phyloP scores from a whole-genome alignment of 64 coral and sea anemone species.

The Montipora sp. region DNA sequence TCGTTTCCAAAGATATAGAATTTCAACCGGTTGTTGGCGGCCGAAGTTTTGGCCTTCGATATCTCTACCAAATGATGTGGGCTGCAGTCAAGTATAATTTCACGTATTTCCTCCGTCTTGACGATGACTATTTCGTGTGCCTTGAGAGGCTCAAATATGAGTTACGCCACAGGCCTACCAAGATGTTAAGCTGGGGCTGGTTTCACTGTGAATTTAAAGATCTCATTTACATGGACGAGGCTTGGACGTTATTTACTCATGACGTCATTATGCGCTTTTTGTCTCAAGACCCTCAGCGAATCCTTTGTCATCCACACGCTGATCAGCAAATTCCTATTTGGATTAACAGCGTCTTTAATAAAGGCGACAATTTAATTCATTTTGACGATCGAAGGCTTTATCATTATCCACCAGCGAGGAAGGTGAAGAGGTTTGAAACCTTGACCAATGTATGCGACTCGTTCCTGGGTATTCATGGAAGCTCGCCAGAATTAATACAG shows the following conservation, averaged over 20 bases:
- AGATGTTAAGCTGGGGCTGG: constrained; percentile 31
- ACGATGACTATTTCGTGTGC: constrained; percentile 69
- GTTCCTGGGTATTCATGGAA: constrained; percentile 52
- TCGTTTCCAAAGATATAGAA: background rate
- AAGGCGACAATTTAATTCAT: background rate
- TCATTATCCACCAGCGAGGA: constrained; percentile 13
- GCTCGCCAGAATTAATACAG: constrained; percentile 6
- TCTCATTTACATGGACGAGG: constrained; percentile 60
- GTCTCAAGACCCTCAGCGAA: constrained; percentile 1
- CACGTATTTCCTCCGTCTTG: constrained; percentile 46
- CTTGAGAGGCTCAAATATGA: constrained; percentile 47
- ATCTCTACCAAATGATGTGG: constrained; percentile 57
- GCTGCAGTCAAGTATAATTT: constrained; percentile 31
- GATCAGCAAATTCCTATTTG: constrained; percentile 68
- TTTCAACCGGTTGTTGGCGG: constrained; percentile 34
- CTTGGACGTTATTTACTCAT: constrained; percentile 49
- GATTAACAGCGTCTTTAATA: constrained; percentile 16
- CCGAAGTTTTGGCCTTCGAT: constrained; percentile 47
- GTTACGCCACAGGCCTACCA: constrained; percentile 27
- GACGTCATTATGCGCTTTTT: constrained; percentile 61
- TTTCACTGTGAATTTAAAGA: constrained; percentile 24
- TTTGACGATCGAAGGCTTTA: constrained; percentile 50
- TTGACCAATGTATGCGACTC: background rate
- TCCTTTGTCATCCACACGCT: constrained; percentile 60
- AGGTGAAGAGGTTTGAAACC: background rate